Evolutionary conservation across 1,140 invertebrate genomes (phyloP), one percentile per base, ranked within the genome.

Genomic region (Calliphora vicina): DNA sequence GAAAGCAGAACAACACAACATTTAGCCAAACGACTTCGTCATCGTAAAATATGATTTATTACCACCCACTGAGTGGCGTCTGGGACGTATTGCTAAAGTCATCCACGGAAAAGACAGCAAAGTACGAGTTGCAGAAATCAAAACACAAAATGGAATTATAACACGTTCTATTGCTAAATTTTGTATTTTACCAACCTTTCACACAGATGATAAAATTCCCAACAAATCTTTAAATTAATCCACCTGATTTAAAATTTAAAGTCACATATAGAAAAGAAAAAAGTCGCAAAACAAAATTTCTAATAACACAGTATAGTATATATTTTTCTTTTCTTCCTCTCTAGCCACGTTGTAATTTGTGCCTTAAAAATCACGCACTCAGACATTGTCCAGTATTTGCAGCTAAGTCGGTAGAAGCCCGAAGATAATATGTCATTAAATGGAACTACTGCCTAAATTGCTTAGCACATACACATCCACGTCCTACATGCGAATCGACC

Each of bases 31-130:
- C 27, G 76, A 85, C 2, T 15, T 88, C 72, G 90, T 91, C 2
- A 76, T 91, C 0, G 82, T 91, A 1, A 88, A 88, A 73, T 81
- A 86, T 35, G 86, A 89, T 6, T 84, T 84, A 15, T n/a, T 86
- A n/a, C n/a, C n/a, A n/a, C n/a, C n/a, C n/a, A n/a, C n/a, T n/a
- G n/a, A n/a, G n/a, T n/a, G n/a, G 2, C 35, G 5, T 10, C 35
- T 35, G 35, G 1, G 35, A 10, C 35, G 35, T 10, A 35, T 35
- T 35, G 10, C 35, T 8, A 35, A 35, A 0, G 35, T 35, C 10
- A 35, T 35, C 35, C 10, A 35, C 5, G 35, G 35, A 35, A 35
- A 35, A 35, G 35, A 35, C 35, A 5, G 10, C 35, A 35, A 35
- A n/a, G n/a, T n/a, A 35, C 35, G 35, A 35, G 35, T 35, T 2